Conservation (phyloP, 2,888 invertebrate genomes). For the Drosophila suboccidentalis region DNA sequence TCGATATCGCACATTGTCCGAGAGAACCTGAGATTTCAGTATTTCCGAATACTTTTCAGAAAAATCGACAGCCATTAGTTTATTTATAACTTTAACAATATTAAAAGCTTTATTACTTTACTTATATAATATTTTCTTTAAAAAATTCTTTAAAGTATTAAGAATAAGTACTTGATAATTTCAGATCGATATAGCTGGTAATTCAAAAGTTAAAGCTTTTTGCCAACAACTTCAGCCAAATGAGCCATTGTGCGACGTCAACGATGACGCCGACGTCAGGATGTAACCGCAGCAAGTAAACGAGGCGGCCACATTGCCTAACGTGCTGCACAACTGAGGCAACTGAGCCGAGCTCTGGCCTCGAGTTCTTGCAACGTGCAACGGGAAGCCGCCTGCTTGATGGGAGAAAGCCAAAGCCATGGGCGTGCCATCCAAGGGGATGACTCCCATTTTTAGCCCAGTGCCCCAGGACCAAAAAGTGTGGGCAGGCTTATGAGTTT, state of each 20-base stretch:
- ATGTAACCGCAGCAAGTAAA: slow-evolving; percentile 63
- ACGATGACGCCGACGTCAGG: slow-evolving; percentile 29
- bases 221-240: background rate
- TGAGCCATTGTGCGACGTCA: background rate
- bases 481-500: too few relatives aligned
- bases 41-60: too few relatives aligned
- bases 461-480: background rate
- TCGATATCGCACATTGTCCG: too few relatives aligned
- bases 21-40: too few relatives aligned
- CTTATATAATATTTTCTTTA: too few relatives aligned
- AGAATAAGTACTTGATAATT: too few relatives aligned
- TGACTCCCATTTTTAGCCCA: background rate
- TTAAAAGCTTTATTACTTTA: too few relatives aligned
- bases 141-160: too few relatives aligned
- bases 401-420: slow-evolving; percentile 9
- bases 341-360: slow-evolving; percentile 3
- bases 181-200: too few relatives aligned
- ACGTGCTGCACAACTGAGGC: slow-evolving; percentile 9
- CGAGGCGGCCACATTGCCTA: slow-evolving; percentile 50
- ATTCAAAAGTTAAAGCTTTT: background rate
- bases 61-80: too few relatives aligned
- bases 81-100: too few relatives aligned
- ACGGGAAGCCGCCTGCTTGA: slow-evolving; percentile 12
- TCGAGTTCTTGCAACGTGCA: slow-evolving; percentile 7
- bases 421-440: background rate